Percentiles rank a stretch among this genome's conserved stretches.
Conservation (phyloP, 35 echinoderm and acorn worm species). For the Patiria miniata region DNA sequence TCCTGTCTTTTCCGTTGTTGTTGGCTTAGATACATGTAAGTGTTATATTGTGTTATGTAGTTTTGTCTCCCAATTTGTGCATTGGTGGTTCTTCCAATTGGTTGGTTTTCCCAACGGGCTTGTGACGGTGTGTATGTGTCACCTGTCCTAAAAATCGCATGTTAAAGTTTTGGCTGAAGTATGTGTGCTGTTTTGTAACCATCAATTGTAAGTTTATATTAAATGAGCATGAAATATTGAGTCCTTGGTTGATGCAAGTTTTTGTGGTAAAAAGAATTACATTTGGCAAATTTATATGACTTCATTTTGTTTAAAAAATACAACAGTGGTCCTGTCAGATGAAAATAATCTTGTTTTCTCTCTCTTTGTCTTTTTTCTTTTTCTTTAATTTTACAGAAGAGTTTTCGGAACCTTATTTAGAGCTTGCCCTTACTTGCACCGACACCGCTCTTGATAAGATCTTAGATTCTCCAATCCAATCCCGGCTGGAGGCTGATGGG, state of each 20-base stretch:
- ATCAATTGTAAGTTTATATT: no score
- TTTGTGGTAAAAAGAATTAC: neutral
- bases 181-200: no score
- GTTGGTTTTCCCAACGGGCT: no score
- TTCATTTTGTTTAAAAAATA: neutral
- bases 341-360: slow-evolving; percentile 17
- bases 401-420: slow-evolving; percentile 38
- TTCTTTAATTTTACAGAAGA: slow-evolving; percentile 26
- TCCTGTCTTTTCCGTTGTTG: no score
- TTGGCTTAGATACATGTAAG: no score
- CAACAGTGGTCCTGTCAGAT: neutral
- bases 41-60: no score
- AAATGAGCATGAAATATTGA: no score
- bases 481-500: slow-evolving; percentile 70
- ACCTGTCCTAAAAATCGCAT: no score
- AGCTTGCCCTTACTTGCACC: slow-evolving; percentile 50
- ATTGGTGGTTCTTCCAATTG: no score
- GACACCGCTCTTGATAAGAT: slow-evolving; percentile 65
- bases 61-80: no score
- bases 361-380: neutral
- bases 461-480: slow-evolving; percentile 19
- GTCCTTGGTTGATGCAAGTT: neutral
- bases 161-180: no score
- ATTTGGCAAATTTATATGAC: neutral
- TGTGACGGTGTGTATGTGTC: no score